These are phyloP conservation scores for Villa cingulata DNA, from an alignment of 2,888 invertebrate species.

Conservation along the genomic window DNA sequence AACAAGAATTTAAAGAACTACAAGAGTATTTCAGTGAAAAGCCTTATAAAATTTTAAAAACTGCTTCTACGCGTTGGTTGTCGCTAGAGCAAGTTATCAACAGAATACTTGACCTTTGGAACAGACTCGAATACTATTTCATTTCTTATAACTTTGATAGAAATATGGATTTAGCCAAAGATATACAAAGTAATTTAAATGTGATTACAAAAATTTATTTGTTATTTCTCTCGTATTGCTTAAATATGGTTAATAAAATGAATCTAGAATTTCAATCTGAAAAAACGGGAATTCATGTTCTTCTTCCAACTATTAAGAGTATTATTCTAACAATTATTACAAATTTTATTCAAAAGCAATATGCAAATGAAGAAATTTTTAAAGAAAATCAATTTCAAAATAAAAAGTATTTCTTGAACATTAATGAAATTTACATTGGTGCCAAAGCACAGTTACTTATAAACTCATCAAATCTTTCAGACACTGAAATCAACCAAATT, in stretches of 20 bases:
- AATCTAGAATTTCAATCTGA: constrained; percentile 7
- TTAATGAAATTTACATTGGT: constrained; percentile 6
- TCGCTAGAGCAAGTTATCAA: no score
- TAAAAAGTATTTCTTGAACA: not conserved
- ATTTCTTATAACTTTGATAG: no score
- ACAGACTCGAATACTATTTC: not conserved
- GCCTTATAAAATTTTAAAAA: not conserved
- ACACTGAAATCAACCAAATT: constrained; percentile 1
- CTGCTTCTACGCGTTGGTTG: not conserved
- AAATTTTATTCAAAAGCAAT: no score
- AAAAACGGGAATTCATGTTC: constrained; percentile 4
- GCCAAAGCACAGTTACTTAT: constrained; percentile 8
- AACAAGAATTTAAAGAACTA: constrained; percentile 17
- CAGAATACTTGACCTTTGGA: not conserved
- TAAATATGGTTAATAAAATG: constrained; percentile 5
- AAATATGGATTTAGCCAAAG: no score
- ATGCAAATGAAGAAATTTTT: not conserved
- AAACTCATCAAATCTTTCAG: not conserved
- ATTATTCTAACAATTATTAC: no score
- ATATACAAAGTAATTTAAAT: no score
- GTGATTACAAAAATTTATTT: not conserved
- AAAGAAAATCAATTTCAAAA: no score
- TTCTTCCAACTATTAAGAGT: not conserved
- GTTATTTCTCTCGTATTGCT: constrained; percentile 4
- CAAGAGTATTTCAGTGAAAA: constrained; percentile 19